Percentiles rank a stretch among this genome's conserved stretches.
Conservation (phyloP, 2,797 vertebrate species). For the Sebastes melanostomus region DNA sequence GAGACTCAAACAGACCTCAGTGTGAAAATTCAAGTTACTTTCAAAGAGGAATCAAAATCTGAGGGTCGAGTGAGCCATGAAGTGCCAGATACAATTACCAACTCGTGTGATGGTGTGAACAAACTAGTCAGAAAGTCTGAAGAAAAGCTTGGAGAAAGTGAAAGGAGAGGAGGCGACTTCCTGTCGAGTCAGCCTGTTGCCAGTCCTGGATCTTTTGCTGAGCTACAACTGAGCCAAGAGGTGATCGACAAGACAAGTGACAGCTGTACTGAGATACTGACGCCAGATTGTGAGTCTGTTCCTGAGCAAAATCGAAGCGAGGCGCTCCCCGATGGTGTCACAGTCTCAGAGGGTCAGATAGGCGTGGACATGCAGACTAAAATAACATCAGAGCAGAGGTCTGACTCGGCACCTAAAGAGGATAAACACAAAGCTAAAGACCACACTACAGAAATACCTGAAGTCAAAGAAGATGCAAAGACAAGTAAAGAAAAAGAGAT, state of each 20-base stretch:
- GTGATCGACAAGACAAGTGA: slow-evolving; percentile 16
- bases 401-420: background rate
- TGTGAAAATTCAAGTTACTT: slow-evolving; percentile 58
- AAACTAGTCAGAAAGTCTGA: slow-evolving; percentile 25
- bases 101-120: slow-evolving; percentile 25
- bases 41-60: slow-evolving; percentile 44
- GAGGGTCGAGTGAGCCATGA: slow-evolving; percentile 8
- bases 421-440: slow-evolving; percentile 15
- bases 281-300: slow-evolving; percentile 14
- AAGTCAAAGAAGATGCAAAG: slow-evolving; percentile 10
- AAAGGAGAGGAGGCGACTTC: slow-evolving; percentile 22
- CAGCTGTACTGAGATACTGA: slow-evolving; percentile 24
- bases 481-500: background rate
- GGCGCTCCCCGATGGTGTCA: slow-evolving; percentile 11
- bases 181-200: background rate
- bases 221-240: slow-evolving; percentile 26
- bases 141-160: slow-evolving; percentile 37
- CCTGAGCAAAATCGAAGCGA: slow-evolving; percentile 22
- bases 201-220: slow-evolving; percentile 11
- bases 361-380: background rate
- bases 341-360: slow-evolving; percentile 14
- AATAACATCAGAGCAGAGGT: slow-evolving; percentile 15
- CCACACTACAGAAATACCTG: slow-evolving; percentile 1
- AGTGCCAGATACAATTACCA: slow-evolving; percentile 21
- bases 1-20: slow-evolving; percentile 49